phyloP scores from a whole-genome alignment of 2,113 vertebrate genomes.

The Parus major region DNA sequence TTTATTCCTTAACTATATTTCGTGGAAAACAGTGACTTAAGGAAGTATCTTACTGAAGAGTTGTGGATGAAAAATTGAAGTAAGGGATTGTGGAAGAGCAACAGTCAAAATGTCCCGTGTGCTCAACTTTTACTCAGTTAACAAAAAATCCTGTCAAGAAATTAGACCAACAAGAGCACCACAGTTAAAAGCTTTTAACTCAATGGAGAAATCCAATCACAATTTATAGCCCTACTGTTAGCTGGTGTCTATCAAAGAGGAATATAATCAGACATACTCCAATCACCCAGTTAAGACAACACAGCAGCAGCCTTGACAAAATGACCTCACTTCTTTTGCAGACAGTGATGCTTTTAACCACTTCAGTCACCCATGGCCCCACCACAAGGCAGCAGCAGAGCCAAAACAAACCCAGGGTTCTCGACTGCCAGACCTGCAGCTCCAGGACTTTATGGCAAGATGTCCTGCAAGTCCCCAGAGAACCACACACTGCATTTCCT shows the following conservation, averaged over 20 bases:
- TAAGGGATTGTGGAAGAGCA: neutral
- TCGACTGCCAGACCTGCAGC: neutral
- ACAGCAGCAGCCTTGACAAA: neutral
- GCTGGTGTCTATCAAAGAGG: neutral
- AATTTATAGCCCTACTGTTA: neutral
- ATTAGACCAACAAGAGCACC: neutral
- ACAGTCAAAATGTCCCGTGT: neutral
- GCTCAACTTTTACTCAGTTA: neutral
- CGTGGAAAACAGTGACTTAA: neutral
- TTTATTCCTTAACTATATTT: neutral
- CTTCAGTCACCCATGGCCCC: neutral
- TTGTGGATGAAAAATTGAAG: neutral
- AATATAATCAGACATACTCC: neutral
- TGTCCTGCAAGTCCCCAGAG: neutral
- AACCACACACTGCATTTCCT: accelerated
- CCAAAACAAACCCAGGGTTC: neutral
- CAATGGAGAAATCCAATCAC: neutral
- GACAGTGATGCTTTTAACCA: neutral
- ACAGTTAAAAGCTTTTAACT: neutral
- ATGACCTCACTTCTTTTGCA: neutral
- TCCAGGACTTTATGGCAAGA: neutral
- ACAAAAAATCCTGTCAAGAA: neutral
- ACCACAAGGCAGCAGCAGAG: neutral
- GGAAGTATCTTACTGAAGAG: neutral
- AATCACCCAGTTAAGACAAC: neutral